Evolutionary conservation across 2,113 vertebrate species (phyloP).

Genomic region (Romanogobio albipinnatus): DNA sequence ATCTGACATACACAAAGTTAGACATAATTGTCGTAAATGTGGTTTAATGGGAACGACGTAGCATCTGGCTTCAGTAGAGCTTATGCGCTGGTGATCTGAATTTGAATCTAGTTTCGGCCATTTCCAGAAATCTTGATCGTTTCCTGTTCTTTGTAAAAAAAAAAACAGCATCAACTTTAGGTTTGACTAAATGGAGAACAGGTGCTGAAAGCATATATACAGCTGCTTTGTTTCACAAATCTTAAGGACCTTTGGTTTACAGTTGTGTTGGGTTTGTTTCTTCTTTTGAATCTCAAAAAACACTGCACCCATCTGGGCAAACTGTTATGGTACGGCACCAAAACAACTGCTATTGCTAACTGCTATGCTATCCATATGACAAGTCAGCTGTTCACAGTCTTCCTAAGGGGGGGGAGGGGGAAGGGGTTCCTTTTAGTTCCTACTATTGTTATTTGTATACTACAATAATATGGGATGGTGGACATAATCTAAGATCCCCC

Average conservation of each 20-base stretch:
- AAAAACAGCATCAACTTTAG: not conserved
- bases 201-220: not conserved
- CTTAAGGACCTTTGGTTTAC: not conserved
- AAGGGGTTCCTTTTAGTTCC: not conserved
- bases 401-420: too few species aligned
- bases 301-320: not conserved
- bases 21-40: not conserved
- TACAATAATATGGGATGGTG: not conserved
- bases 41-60: not conserved
- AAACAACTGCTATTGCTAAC: not conserved
- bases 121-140: not conserved
- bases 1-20: not conserved
- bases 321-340: not conserved
- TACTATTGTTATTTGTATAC: not conserved
- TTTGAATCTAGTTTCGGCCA: not conserved
- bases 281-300: not conserved
- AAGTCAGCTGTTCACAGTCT: not conserved
- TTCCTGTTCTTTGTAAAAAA: not conserved
- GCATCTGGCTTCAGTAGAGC: not conserved
- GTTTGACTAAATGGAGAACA: not conserved
- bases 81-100: not conserved
- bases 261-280: not conserved
- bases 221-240: conserved; percentile 2
- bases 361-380: not conserved
- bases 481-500: not conserved